phyloP scores from a whole-genome alignment of 2,888 invertebrate species.

The Agonopterix arenella region DNA sequence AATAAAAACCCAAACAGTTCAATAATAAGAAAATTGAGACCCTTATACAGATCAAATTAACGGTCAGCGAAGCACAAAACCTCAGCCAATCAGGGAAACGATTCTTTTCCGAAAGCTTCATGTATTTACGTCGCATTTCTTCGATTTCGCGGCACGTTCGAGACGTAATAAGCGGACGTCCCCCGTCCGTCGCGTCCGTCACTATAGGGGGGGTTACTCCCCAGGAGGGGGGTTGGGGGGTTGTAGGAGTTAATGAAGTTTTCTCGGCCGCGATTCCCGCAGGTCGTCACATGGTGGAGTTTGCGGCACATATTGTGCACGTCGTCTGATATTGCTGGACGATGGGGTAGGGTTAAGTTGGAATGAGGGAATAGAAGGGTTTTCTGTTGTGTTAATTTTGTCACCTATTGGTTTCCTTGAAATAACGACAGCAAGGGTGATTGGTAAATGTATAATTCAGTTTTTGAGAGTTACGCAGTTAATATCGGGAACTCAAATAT shows the following conservation, averaged over 20 bases:
- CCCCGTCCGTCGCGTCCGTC: constrained; percentile 47
- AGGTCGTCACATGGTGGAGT: constrained; percentile 74
- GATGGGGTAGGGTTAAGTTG: constrained; percentile 13
- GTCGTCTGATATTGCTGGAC: constrained; percentile 68
- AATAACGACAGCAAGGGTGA: too few relatives aligned
- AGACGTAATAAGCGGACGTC: constrained; percentile 71
- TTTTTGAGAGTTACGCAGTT: too few relatives aligned
- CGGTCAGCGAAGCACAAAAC: constrained; percentile 68
- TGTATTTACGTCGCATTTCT: constrained; percentile 74
- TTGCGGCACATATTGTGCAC: constrained; percentile 73
- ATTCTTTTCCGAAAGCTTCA: constrained; percentile 61
- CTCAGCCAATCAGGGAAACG: constrained; percentile 61
- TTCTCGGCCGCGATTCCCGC: constrained; percentile 75
- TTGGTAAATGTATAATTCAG: too few relatives aligned
- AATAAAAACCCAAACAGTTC: constrained; percentile 51
- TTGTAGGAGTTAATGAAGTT: constrained; percentile 76
- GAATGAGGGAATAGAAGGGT: neutral
- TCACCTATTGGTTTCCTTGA: neutral
- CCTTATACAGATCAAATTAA: constrained; percentile 68
- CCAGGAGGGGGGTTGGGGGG: constrained; percentile 31
- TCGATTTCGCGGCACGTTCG: constrained; percentile 75
- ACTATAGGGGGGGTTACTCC: constrained; percentile 16
- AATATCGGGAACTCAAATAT: too few relatives aligned
- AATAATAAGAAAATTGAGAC: constrained; percentile 57
- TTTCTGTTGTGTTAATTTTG: neutral